Evolutionary conservation across 2,113 vertebrate genomes (phyloP), one percentile per base, ranked within the genome.

Genomic region (Eurystomus gularis): DNA sequence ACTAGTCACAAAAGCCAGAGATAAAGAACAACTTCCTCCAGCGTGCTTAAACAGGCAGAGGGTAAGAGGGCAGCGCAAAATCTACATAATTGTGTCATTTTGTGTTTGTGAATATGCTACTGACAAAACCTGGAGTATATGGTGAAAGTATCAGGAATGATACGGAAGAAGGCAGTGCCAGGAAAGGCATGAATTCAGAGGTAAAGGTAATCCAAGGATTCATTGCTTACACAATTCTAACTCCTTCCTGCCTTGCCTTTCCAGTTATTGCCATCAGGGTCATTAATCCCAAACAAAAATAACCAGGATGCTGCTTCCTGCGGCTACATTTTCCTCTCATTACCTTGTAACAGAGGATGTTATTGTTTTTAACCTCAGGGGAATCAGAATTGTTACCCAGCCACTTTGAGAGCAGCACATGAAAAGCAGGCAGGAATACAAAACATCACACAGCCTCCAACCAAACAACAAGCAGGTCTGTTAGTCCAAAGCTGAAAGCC

Each of bases 281-380:
- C 85, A 92, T 91, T 78, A 93, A 91, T 66, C 55, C 71, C 76
- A 31, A 69, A 66, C 66, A 52, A 65, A 78, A 92, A 93, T 40
- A 82, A 86, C 12, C 25, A 29, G 42, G 33, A 86, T 52, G 4
- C 18, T 60, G 29, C 51, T 87, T 93, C 78, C 87, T 54, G 10
- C 42, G 13, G 62, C 80, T 88, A 42, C 29, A 13, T 51, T 83
- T 83, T 55, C 68, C 68, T 68, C 79, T 92, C 64, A 44, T 88
- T 83, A 81, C 60, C 31, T 85, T 58, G 33, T 7, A 82, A 86
- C 93, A 29, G 28, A 57, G 25, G 86, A 70, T 1, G 5, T 28
- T 73, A 60, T 0, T 28, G 11, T 35, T 95, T 81, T 64, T 86
- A 68, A 82, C 80, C 82, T 58, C 62, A 8, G 33, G 55, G 75